Evolutionary conservation across 2,113 vertebrate species (phyloP).

Genomic region (Sterrhoptilus dennistouni): DNA sequence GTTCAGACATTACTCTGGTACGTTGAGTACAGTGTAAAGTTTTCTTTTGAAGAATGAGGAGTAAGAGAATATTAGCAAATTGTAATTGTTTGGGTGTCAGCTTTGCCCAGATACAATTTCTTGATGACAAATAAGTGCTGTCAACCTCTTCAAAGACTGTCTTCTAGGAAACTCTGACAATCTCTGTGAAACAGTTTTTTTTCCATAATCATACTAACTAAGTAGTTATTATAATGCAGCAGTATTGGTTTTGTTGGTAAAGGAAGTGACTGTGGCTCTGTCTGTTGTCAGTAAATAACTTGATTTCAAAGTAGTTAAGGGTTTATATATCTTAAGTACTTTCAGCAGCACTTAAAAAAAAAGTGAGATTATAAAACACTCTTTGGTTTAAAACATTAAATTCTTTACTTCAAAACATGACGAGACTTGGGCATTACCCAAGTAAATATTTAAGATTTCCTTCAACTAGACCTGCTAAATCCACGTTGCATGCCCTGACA

Average conservation of each 20-base stretch:
- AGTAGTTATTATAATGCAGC: neutral
- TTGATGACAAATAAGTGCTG: neutral
- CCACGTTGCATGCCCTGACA: neutral
- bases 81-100: neutral
- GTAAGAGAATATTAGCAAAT: neutral
- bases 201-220: neutral
- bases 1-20: neutral
- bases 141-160: neutral
- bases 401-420: neutral
- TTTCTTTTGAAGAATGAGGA: neutral
- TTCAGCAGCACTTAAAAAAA: neutral
- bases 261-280: slow-evolving; percentile 11
- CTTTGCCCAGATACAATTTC: neutral
- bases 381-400: neutral
- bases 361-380: neutral
- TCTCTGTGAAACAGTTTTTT: neutral
- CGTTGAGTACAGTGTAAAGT: neutral
- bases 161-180: neutral
- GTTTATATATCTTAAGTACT: neutral
- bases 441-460: neutral
- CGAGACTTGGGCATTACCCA: neutral
- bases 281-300: neutral
- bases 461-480: neutral
- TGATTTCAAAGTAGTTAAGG: neutral
- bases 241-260: neutral